phyloP scores from a whole-genome alignment of 2,888 invertebrate species.

The Linyphia triangularis region DNA sequence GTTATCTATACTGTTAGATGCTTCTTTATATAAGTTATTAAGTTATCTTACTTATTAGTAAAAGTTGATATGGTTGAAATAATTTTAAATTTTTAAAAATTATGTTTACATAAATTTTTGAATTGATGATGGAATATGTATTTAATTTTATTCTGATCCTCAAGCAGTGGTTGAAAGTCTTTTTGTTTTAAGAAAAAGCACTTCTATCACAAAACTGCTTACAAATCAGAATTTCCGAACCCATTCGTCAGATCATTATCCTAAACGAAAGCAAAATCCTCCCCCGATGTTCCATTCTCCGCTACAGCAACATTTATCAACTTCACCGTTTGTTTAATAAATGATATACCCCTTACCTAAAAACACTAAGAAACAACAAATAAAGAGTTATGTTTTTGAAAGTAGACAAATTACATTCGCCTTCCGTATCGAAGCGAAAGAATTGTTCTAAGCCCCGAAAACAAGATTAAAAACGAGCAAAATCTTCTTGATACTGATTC shows the following conservation, averaged over 20 bases:
- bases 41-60: too few relatives aligned
- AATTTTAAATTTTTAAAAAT: too few relatives aligned
- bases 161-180: too few relatives aligned
- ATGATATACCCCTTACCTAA: not conserved
- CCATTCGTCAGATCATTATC: not conserved
- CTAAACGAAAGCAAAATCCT: not conserved
- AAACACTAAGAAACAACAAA: conserved; percentile 27
- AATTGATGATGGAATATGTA: too few relatives aligned
- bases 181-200: too few relatives aligned
- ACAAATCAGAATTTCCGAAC: not conserved
- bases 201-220: not conserved
- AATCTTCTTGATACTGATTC: conserved; percentile 40
- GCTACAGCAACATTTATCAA: conserved; percentile 38
- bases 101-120: too few relatives aligned
- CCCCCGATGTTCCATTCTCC: not conserved
- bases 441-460: conserved; percentile 31
- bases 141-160: too few relatives aligned
- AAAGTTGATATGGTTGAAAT: too few relatives aligned
- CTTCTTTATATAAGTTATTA: too few relatives aligned
- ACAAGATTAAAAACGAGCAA: not conserved
- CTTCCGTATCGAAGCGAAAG: conserved; percentile 39
- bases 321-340: conserved; percentile 39
- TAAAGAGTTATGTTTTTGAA: conserved; percentile 39
- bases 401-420: conserved; percentile 54
- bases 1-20: too few relatives aligned